Evolutionary conservation across 2,113 vertebrate genomes (phyloP).

Genomic region (Oryzias celebensis): DNA sequence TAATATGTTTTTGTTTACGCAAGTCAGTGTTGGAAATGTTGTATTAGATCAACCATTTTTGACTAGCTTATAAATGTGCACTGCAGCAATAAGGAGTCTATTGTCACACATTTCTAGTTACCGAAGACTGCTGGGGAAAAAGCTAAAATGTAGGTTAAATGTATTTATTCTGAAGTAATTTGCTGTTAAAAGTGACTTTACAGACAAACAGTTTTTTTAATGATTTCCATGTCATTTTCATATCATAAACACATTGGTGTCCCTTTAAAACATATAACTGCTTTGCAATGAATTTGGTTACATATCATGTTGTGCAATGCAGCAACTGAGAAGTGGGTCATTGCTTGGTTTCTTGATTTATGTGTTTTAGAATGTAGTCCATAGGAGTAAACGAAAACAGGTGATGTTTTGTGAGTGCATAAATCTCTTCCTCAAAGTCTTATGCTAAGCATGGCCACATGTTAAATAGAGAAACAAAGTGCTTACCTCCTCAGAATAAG

Average conservation of each 20-base stretch:
- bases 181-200: constrained; percentile 5
- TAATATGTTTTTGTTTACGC: constrained; percentile 48
- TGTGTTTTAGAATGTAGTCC: constrained; percentile 5
- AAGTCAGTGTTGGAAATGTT: constrained; percentile 41
- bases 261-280: not conserved
- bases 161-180: constrained; percentile 32
- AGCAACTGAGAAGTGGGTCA: constrained; percentile 34
- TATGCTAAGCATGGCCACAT: no score
- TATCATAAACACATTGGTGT: not conserved
- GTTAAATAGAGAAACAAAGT: not conserved
- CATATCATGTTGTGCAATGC: constrained; percentile 11
- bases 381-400: constrained; percentile 24
- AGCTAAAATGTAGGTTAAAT: constrained; percentile 23
- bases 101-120: constrained; percentile 21
- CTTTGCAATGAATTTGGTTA: no score
- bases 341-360: constrained; percentile 18
- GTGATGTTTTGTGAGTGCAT: not conserved
- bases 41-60: constrained; percentile 14
- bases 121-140: constrained; percentile 7
- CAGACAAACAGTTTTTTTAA: no score
- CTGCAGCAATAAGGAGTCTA: constrained; percentile 1
- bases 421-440: not conserved
- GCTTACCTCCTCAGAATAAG: not conserved
- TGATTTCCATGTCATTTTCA: not conserved
- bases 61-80: constrained; percentile 35